Conservation (phyloP, 2,797 vertebrate species). For the Schizopygopsis pylzovi region DNA sequence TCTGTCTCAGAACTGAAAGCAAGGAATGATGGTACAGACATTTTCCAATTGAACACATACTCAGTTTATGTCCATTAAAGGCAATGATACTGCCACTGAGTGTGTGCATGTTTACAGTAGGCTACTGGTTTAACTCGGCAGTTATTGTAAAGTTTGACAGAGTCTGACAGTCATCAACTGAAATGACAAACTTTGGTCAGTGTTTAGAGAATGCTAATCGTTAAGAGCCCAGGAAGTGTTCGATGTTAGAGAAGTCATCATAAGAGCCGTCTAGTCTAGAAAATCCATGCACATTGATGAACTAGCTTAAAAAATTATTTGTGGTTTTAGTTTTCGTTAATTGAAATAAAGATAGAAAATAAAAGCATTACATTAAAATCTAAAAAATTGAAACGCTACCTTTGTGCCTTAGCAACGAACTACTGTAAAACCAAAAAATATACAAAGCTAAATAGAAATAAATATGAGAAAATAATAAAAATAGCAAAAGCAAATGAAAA, state of each 20-base stretch:
- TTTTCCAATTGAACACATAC: conserved; percentile 1
- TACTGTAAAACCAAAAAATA: background rate
- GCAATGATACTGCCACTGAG: background rate
- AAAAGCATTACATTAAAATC: background rate
- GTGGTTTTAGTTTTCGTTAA: background rate
- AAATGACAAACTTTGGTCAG: conserved; percentile 15
- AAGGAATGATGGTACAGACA: conserved; percentile 22
- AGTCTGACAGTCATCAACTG: background rate
- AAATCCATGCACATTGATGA: background rate
- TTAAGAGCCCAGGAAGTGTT: background rate
- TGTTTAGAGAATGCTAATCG: conserved; percentile 26
- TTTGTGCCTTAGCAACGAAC: background rate
- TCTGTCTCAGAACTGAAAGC: conserved; percentile 4
- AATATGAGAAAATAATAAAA: background rate
- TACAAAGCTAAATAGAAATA: background rate
- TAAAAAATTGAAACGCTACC: background rate
- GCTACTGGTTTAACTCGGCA: conserved; percentile 4
- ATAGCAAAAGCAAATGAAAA: background rate
- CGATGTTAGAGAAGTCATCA: background rate
- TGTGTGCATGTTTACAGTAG: conserved; percentile 11
- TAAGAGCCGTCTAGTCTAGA: background rate
- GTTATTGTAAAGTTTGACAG: conserved; percentile 23
- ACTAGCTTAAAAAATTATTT: background rate
- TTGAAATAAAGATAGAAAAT: background rate
- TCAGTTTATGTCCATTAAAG: conserved; percentile 51